These are phyloP conservation scores for Notoglanidium macrostoma DNA, from an alignment of 2,797 vertebrate genomes.

Conservation along the genomic window DNA sequence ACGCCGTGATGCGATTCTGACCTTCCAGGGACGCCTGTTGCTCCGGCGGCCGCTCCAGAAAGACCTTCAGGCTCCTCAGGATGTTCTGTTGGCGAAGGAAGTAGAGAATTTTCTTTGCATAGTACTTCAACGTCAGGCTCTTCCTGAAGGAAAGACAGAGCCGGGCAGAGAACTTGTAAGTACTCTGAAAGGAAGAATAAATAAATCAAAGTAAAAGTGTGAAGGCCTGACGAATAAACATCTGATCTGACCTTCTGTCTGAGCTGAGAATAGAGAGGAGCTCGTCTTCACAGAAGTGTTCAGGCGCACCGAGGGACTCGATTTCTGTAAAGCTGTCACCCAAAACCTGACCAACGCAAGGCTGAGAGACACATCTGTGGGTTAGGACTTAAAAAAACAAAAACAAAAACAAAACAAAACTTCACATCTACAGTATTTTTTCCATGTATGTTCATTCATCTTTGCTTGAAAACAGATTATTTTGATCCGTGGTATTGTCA, in stretches of 20 bases:
- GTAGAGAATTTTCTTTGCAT: constrained; percentile 98
- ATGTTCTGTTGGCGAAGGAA: constrained; percentile 95
- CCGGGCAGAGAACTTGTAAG: neutral
- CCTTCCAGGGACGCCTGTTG: constrained; percentile 88
- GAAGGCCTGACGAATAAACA: too few relatives aligned
- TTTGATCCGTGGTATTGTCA: neutral
- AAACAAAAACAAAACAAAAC: neutral
- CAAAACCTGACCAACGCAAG: constrained; percentile 85
- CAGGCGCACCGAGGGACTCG: constrained; percentile 89
- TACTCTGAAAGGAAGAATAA: neutral
- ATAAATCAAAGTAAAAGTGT: neutral
- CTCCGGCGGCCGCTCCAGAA: constrained; percentile 84
- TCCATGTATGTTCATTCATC: neutral
- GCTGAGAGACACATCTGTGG: constrained; percentile 71
- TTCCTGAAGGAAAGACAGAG: constrained; percentile 74
- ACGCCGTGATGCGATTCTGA: neutral
- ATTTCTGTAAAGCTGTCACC: constrained; percentile 97
- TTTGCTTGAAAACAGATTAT: neutral
- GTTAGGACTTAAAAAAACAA: constrained; percentile 63
- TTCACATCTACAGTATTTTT: neutral
- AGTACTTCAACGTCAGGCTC: constrained; percentile 94
- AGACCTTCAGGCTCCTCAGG: constrained; percentile 87
- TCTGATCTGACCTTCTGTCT: constrained; percentile 84
- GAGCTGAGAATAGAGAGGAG: constrained; percentile 91
- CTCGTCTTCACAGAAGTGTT: constrained; percentile 97